These are phyloP conservation scores for Neocrepidodera transversa DNA, from an alignment of 2,888 invertebrate species.

Conservation along the genomic window DNA sequence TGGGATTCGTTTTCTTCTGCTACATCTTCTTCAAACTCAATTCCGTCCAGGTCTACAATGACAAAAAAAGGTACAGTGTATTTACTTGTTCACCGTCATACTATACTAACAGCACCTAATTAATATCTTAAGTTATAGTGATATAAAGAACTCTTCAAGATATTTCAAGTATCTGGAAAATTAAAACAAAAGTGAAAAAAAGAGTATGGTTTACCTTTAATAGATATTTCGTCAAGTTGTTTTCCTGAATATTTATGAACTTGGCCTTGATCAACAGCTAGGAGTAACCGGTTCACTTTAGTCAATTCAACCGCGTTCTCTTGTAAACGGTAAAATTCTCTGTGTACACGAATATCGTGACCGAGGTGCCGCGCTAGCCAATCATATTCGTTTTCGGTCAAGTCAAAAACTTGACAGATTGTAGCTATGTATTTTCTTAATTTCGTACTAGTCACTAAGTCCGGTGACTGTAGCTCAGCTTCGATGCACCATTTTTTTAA, in stretches of 20 bases:
- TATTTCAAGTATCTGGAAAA: background rate
- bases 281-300: no score
- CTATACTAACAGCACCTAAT: background rate
- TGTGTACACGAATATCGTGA: no score
- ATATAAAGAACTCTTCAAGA: no score
- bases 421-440: no score
- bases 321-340: no score
- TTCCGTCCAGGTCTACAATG: background rate
- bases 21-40: background rate
- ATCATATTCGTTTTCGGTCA: no score
- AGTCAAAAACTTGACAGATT: no score
- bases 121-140: background rate
- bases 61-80: background rate
- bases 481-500: constrained; percentile 25
- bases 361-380: no score
- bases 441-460: no score
- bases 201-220: background rate
- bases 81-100: background rate
- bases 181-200: background rate
- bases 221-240: background rate
- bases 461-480: no score
- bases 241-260: no score
- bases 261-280: background rate
- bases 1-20: background rate
- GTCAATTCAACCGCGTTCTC: no score